A percentile compares a stretch with the other conserved stretches of the same genome.
Evolutionary conservation across 2,888 invertebrate genomes (phyloP).

Genomic region (Toxonevra muliebris): DNA sequence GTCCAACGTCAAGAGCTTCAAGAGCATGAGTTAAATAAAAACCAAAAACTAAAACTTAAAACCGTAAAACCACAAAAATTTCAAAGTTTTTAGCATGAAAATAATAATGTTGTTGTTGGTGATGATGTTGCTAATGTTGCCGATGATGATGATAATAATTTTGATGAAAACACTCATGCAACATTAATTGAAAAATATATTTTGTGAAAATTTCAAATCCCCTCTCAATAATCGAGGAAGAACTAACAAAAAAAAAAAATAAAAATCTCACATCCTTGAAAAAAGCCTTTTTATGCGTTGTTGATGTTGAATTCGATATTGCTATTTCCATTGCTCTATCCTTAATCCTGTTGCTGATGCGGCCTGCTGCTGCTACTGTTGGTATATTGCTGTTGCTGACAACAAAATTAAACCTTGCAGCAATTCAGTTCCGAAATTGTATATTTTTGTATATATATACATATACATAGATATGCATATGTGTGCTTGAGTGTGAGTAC

Average conservation of each 20-base stretch:
- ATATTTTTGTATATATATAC: neutral
- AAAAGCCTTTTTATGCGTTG: neutral
- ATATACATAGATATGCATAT: neutral
- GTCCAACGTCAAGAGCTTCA: too few species aligned
- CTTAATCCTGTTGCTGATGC: conserved; percentile 1
- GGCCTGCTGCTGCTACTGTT: conserved; percentile 14
- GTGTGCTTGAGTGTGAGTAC: neutral
- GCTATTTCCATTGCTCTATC: neutral
- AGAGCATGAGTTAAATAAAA: too few species aligned
- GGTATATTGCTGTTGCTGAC: conserved; percentile 25
- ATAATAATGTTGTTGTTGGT: too few species aligned
- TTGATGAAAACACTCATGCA: conserved; percentile 4
- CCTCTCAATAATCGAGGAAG: too few species aligned
- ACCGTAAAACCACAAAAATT: too few species aligned
- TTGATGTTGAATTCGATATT: neutral
- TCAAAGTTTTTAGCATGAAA: too few species aligned
- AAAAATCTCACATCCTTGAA: neutral
- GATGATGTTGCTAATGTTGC: too few species aligned
- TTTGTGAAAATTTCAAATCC: neutral
- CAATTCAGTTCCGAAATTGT: conserved; percentile 12
- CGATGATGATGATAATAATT: too few species aligned
- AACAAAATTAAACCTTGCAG: conserved; percentile 31
- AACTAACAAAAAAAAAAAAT: too few species aligned
- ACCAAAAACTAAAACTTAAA: too few species aligned
- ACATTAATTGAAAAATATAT: conserved; percentile 20